A percentile compares a stretch with the other conserved stretches of the same genome.
phyloP scores from a whole-genome alignment of 1,140 invertebrate species.

The Carcinoscorpius rotundicauda region DNA sequence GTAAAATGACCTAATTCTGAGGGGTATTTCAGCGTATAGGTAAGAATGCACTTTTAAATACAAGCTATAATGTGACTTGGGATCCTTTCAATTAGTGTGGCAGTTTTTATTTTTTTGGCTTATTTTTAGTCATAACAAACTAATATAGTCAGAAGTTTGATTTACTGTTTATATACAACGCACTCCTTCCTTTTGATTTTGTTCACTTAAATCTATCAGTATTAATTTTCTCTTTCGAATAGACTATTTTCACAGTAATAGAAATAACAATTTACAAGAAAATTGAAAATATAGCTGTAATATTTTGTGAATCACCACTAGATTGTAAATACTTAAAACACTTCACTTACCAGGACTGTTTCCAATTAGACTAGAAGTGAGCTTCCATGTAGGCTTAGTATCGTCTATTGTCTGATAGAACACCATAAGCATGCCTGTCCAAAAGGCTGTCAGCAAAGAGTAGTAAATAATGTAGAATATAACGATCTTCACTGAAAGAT shows the following conservation, averaged over 20 bases:
- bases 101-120: too few relatives aligned
- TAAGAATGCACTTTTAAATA: too few relatives aligned
- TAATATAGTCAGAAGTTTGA: too few relatives aligned
- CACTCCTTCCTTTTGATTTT: neutral
- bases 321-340: neutral
- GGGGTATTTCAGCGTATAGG: too few relatives aligned
- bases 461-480: conserved; percentile 92
- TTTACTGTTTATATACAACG: too few relatives aligned
- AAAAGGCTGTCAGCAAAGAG: conserved; percentile 66
- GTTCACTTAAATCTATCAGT: neutral
- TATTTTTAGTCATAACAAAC: too few relatives aligned
- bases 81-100: too few relatives aligned
- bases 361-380: conserved; percentile 70
- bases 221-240: neutral
- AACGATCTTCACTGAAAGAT: conserved; percentile 71
- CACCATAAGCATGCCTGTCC: conserved; percentile 74
- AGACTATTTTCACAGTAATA: neutral
- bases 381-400: conserved; percentile 71
- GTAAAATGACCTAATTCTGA: too few relatives aligned
- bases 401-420: conserved; percentile 85
- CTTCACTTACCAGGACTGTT: conserved; percentile 65
- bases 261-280: neutral
- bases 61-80: too few relatives aligned
- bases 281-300: neutral
- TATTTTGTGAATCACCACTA: too few relatives aligned